Percentiles rank a stretch among this genome's conserved stretches.
phyloP scores from a whole-genome alignment of 2,888 invertebrate species.

The Cactoblastis cactorum region DNA sequence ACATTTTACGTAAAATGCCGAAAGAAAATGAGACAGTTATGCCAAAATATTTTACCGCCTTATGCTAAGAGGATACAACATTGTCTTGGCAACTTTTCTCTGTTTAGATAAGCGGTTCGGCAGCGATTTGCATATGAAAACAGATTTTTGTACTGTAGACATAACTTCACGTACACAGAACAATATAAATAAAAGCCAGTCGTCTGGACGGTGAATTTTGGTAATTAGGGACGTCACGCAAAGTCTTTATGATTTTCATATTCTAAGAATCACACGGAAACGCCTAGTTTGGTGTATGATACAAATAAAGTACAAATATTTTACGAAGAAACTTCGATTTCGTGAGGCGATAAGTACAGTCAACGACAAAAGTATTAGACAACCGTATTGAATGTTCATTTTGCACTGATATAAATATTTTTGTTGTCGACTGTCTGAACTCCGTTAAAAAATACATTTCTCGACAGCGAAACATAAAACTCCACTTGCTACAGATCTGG shows the following conservation, averaged over 20 bases:
- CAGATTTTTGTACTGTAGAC: slow-evolving; percentile 9
- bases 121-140: slow-evolving; percentile 37
- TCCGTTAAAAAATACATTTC: background rate
- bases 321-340: no score
- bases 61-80: slow-evolving; percentile 33
- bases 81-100: slow-evolving; percentile 28
- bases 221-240: background rate
- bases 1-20: background rate
- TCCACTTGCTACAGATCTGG: slow-evolving; percentile 1
- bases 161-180: slow-evolving; percentile 3
- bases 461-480: background rate
- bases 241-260: background rate
- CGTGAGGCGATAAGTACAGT: background rate
- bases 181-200: slow-evolving; percentile 6
- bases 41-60: slow-evolving; percentile 19
- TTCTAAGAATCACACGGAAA: background rate
- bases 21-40: background rate
- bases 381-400: background rate
- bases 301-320: background rate
- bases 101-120: slow-evolving; percentile 20
- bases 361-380: background rate
- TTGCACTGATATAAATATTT: background rate
- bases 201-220: background rate
- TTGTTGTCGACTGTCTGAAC: background rate
- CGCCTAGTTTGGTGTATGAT: background rate